These are phyloP conservation scores for Synchiropus splendidus DNA, from an alignment of 2,113 vertebrate genomes.

Conservation along the genomic window DNA sequence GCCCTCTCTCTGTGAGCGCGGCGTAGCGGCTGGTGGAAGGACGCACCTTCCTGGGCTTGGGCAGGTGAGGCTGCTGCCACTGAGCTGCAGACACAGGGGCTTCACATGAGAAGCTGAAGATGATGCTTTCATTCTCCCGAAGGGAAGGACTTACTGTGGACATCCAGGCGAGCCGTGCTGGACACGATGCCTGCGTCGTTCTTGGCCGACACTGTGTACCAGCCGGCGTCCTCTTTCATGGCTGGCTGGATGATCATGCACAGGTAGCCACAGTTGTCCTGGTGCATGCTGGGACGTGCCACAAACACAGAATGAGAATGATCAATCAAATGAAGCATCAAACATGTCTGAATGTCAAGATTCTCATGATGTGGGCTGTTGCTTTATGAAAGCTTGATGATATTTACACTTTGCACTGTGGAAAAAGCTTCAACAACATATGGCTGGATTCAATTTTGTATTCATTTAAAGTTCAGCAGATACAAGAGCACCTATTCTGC, in stretches of 20 bases:
- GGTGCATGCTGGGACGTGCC: slow-evolving; percentile 93
- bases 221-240: slow-evolving; percentile 89
- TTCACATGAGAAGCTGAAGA: neutral
- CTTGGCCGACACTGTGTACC: slow-evolving; percentile 97
- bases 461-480: no score
- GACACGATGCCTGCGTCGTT: slow-evolving; percentile 96
- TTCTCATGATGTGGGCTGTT: no score
- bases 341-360: neutral
- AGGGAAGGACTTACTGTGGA: slow-evolving; percentile 72
- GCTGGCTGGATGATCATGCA: slow-evolving; percentile 97
- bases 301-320: no score
- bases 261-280: slow-evolving; percentile 92
- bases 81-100: slow-evolving; percentile 68
- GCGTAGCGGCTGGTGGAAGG: slow-evolving; percentile 93
- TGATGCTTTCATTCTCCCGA: no score
- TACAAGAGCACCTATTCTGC: no score
- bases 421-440: no score
- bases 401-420: no score
- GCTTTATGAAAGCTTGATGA: no score
- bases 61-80: slow-evolving; percentile 88
- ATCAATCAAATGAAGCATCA: neutral
- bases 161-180: slow-evolving; percentile 88
- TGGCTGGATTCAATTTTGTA: no score
- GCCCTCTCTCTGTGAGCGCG: slow-evolving; percentile 90
- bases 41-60: slow-evolving; percentile 89